A percentile compares a stretch with the other conserved stretches of the same genome.
These are phyloP conservation scores for Danio rerio DNA, from an alignment of 2,113 vertebrate genomes.

Conservation along the genomic window GRCz12tu NC_133188.1:30313501-30314000, in stretches of 20 bases:
- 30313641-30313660: too few species aligned
- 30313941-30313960: slow-evolving; percentile 8
- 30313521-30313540: slow-evolving; percentile 36
- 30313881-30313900: slow-evolving; percentile 4
- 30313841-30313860: slow-evolving; percentile 19
- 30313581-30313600: slow-evolving; percentile 19
- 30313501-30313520: slow-evolving; percentile 18
- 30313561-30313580: slow-evolving; percentile 61
- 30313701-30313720: slow-evolving; percentile 61
- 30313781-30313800: slow-evolving; percentile 41
- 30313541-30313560: slow-evolving; percentile 56
- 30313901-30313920: slow-evolving; percentile 12
- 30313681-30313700: slow-evolving; percentile 56
- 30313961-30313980: slow-evolving; percentile 15
- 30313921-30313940: slow-evolving; percentile 36
- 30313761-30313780: slow-evolving; percentile 9
- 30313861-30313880: slow-evolving; percentile 34
- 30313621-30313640: slow-evolving; percentile 50
- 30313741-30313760: slow-evolving; percentile 30
- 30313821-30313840: slow-evolving; percentile 35
- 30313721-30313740: slow-evolving; percentile 33
- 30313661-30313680: slow-evolving; percentile 32
- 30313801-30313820: slow-evolving; percentile 29
- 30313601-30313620: slow-evolving; percentile 1
- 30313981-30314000: background rate